phyloP scores from a whole-genome alignment of 2,888 invertebrate genomes.

The Hipparchia semele region DNA sequence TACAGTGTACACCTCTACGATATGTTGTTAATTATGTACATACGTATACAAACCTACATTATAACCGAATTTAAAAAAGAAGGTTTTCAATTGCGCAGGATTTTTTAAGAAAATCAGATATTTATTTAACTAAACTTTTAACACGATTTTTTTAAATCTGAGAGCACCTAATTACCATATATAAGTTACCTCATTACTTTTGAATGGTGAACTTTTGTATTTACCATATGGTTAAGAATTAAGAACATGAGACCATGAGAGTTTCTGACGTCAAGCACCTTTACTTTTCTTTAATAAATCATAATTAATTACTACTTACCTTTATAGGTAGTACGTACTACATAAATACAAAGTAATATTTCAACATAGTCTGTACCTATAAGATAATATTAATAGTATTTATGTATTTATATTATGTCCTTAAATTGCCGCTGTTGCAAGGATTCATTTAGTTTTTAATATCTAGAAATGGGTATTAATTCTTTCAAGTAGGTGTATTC shows the following conservation, averaged over 20 bases:
- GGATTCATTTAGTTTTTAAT: too few relatives aligned
- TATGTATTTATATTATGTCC: neutral
- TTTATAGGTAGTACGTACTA: neutral
- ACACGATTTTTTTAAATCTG: too few relatives aligned
- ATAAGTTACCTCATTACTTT: neutral
- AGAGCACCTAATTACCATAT: too few relatives aligned
- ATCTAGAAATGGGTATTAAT: too few relatives aligned
- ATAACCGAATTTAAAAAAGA: too few relatives aligned
- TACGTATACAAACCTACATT: too few relatives aligned
- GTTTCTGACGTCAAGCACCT: neutral
- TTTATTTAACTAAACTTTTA: too few relatives aligned
- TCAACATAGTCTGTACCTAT: constrained; percentile 1
- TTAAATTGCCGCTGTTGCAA: neutral
- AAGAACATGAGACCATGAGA: neutral
- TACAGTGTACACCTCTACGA: too few relatives aligned
- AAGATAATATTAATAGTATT: neutral
- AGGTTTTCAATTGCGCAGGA: too few relatives aligned
- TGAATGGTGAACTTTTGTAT: neutral
- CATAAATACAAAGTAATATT: neutral
- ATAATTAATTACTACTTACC: neutral
- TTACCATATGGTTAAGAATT: neutral
- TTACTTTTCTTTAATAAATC: neutral
- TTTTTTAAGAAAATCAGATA: too few relatives aligned
- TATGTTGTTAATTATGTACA: too few relatives aligned
- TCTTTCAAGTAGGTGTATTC: too few relatives aligned